phyloP scores from a whole-genome alignment of 2,113 vertebrate genomes.

The Monarcha castaneiventris region DNA sequence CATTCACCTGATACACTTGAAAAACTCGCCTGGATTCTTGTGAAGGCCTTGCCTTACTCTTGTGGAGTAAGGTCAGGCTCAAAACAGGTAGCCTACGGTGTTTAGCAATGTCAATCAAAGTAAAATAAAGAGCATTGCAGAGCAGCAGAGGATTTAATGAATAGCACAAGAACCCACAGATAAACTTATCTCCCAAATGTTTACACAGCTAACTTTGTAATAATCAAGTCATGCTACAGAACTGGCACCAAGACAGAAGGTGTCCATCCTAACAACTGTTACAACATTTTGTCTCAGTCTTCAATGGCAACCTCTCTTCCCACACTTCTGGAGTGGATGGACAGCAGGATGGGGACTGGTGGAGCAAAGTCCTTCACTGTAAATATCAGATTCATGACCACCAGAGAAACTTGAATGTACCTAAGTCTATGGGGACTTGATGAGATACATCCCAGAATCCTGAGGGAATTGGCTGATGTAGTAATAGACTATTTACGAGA shows the following conservation, averaged over 20 bases:
- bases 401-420: not conserved
- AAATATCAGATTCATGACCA: not conserved
- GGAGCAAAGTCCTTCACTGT: not conserved
- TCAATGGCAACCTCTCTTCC: not conserved
- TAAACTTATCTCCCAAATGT: not conserved
- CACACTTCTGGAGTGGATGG: not conserved
- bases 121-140: not conserved
- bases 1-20: not conserved
- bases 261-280: not conserved
- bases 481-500: not conserved
- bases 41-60: not conserved
- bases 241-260: rapidly evolving
- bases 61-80: not conserved
- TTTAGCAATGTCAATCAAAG: not conserved
- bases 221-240: not conserved
- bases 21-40: not conserved
- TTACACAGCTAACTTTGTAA: not conserved
- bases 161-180: not conserved
- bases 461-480: not conserved
- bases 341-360: not conserved
- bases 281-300: rapidly evolving
- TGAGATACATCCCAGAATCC: not conserved
- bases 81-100: not conserved
- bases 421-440: not conserved
- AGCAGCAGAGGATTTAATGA: not conserved